phyloP scores from a whole-genome alignment of 2,888 invertebrate genomes.

The Cephus spinipes region DNA sequence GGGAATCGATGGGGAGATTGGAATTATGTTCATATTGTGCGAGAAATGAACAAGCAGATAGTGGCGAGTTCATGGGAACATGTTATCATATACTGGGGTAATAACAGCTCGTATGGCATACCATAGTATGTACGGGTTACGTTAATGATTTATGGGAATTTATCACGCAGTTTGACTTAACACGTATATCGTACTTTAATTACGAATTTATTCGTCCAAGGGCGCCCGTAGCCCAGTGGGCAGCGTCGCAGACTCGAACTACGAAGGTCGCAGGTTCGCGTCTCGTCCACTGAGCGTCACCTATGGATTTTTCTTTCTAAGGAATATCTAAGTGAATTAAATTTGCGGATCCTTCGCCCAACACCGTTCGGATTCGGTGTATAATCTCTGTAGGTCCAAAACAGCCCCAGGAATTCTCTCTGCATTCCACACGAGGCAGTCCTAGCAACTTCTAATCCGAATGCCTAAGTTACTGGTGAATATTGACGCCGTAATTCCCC shows the following conservation, averaged over 20 bases:
- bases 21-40: conserved; percentile 23
- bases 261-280: background rate
- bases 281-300: background rate
- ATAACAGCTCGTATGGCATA: conserved; percentile 45
- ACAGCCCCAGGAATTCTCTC: background rate
- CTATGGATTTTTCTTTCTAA: background rate
- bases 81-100: conserved; percentile 45
- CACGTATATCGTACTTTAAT: conserved; percentile 8
- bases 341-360: background rate
- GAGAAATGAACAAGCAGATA: conserved; percentile 29
- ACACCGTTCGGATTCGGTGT: background rate
- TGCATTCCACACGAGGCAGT: background rate
- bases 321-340: background rate
- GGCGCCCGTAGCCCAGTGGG: background rate
- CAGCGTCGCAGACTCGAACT: background rate
- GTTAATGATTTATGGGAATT: conserved; percentile 45
- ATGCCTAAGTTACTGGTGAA: background rate
- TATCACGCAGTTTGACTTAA: conserved; percentile 48
- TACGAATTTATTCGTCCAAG: background rate
- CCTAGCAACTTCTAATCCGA: background rate
- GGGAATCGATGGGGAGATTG: conserved; percentile 27
- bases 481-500: background rate
- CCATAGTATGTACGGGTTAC: conserved; percentile 35
- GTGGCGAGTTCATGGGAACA: conserved; percentile 48
- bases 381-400: background rate